Evolutionary conservation across 2,797 vertebrate genomes (phyloP).

Genomic region (Manis pentadactyla): DNA sequence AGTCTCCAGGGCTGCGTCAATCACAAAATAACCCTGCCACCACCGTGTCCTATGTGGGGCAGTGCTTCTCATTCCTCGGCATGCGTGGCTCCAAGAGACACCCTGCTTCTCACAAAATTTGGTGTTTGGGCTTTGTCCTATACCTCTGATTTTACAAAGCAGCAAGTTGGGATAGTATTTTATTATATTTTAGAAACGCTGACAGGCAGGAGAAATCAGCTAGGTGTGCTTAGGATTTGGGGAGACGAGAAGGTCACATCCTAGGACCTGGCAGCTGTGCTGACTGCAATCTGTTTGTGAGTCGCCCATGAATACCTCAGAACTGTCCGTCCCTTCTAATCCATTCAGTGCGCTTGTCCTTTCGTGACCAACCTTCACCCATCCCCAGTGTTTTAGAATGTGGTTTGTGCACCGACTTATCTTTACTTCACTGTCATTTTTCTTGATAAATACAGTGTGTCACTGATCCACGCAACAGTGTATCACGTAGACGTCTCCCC

Average conservation of each 20-base stretch:
- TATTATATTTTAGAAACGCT: neutral
- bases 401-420: neutral
- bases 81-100: neutral
- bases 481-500: neutral
- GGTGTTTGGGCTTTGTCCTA: neutral
- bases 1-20: rapidly evolving
- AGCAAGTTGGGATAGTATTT: neutral
- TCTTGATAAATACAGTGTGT: neutral
- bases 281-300: neutral
- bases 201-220: neutral
- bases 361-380: too few relatives aligned
- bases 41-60: rapidly evolving
- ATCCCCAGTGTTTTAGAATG: neutral
- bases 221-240: neutral
- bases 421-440: neutral
- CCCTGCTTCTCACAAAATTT: neutral
- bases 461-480: neutral
- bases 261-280: neutral
- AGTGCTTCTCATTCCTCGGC: too few relatives aligned
- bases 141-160: neutral
- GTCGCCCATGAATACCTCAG: neutral
- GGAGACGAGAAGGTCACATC: neutral
- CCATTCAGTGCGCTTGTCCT: neutral
- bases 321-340: neutral
- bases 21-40: rapidly evolving